A percentile compares a stretch with the other conserved stretches of the same genome.
Conservation (phyloP, 37 sponge, comb jelly and placozoan genomes). For the Spongilla lacustris region DNA sequence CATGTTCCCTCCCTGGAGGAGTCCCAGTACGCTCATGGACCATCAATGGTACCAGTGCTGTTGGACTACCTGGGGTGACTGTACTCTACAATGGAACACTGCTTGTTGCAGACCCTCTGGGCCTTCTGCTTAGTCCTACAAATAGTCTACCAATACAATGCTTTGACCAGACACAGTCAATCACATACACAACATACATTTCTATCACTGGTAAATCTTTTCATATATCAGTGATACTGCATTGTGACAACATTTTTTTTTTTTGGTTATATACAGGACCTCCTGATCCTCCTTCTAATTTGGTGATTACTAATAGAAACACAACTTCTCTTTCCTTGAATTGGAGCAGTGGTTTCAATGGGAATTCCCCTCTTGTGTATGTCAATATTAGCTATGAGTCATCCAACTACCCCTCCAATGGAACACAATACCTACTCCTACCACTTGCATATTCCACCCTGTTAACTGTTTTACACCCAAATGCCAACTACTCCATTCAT, state of each 20-base stretch:
- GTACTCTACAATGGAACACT: not conserved
- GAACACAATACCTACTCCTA: too few relatives aligned
- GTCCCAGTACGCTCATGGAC: not conserved
- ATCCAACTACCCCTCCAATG: too few relatives aligned
- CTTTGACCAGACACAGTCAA: not conserved
- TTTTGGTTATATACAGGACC: not conserved
- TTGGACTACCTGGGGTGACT: not conserved
- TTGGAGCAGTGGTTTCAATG: too few relatives aligned
- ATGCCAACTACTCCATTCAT: too few relatives aligned
- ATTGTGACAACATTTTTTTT: not conserved
- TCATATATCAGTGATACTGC: too few relatives aligned
- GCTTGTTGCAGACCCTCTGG: not conserved
- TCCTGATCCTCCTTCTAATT: too few relatives aligned
- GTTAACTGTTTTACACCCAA: too few relatives aligned
- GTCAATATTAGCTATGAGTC: too few relatives aligned
- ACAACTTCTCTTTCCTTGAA: too few relatives aligned
- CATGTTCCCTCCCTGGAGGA: not conserved
- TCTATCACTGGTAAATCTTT: not conserved
- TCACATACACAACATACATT: not conserved
- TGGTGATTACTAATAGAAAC: too few relatives aligned
- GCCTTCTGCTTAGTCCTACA: not conserved
- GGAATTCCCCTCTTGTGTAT: too few relatives aligned
- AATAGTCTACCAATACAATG: not conserved
- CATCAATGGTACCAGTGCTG: not conserved
- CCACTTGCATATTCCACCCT: too few relatives aligned